Base-by-base conservation (phyloP, 2,113 vertebrate genomes). In the Bagarius yarrelli region DNA sequence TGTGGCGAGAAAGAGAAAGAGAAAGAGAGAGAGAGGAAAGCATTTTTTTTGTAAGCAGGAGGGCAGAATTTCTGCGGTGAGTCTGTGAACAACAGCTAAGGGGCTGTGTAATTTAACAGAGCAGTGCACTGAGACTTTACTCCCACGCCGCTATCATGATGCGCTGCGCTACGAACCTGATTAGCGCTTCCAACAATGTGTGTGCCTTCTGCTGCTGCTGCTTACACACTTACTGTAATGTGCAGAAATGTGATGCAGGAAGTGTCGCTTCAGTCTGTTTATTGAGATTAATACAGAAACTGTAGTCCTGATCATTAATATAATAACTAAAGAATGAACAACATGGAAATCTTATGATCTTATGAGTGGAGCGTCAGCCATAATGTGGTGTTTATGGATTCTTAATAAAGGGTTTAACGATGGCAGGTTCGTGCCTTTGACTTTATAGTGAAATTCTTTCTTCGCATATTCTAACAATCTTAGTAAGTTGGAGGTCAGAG, bases 51-150 rank as follows among this genome's bases (percentile, higher is more conserved):
- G 11, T 23, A 73, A 73, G 50, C 52, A 73, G 70, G 27, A 55
- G 70, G 70, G 25, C 27, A 55, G 27, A 73, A 55, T 73, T 73
- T 30, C 70, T 55, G 70, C 15, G 30, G 70, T 14, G 18, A 73
- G 30, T 55, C 27, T 73, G 27, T 73, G 52, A 71, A 71, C n/a
- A 11, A n/a, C 12, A 52, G 44, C 44, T 52, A 12, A 8, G 21
- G 16, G 50, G 12, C 19, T 23, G 32, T 50, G 19, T 73, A 73
- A 55, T 55, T 55, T 53, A 73, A 73, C 70, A 73, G 70, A 30
- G 69, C 69, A 19, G 15, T 71, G 47, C 47, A 52, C 69, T 30
- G 69, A 52, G 18, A 18, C 50, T 73, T 55, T 55, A 55, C 19
- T 55, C 50, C 50, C 50, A 34, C 25, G 32, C 34, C 50, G 53